Evolutionary conservation across 2,797 vertebrate genomes (phyloP), one percentile per base, ranked within the genome.

Genomic region (Garrulus glandarius): DNA sequence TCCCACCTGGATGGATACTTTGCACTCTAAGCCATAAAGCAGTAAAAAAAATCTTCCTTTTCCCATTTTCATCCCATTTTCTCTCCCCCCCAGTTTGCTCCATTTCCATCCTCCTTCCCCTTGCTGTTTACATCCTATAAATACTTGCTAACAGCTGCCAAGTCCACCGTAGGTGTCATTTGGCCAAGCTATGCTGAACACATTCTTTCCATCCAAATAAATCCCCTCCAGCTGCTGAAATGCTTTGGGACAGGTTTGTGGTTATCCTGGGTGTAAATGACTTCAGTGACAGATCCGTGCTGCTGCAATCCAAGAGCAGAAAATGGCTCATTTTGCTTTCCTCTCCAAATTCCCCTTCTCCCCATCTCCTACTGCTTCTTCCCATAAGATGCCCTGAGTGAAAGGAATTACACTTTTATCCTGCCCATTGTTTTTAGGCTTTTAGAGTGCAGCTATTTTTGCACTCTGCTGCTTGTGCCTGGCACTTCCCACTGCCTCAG

Each of bases 51-150:
- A 16, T 5, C 72, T 47, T 49, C 49, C 57, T 87, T 83, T 83
- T 84, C 37, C 53, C 5, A 5, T 37, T 89, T 93, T 34, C 70
- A 60, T 36, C 81, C 85, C 34, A 44, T 92, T 87, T 85, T n/a
- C 82, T 53, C 55, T 46, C 57, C 65, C 69, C 50, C 12, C 3
- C 1, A 0, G 39, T 53, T 75, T 57, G 55, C 72, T 93, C 82
- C 87, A 63, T 84, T 93, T 83, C 76, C 24, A 2, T 75, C 61
- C 78, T 91, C 57, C 63, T 87, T 60, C 76, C 61, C 72, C 76
- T 91, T 32, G 86, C 93, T 96, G 94, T 95, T 97, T 97, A 97
- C 96, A 87, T 87, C 92, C 92, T 89, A 94, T 87, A 97, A 93
- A 95, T 93, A 95, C 91, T 93, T 64, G 43, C 65, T 80, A 87